Evolutionary conservation across 2,797 vertebrate genomes (phyloP).

Genomic region (Onychomys torridus): DNA sequence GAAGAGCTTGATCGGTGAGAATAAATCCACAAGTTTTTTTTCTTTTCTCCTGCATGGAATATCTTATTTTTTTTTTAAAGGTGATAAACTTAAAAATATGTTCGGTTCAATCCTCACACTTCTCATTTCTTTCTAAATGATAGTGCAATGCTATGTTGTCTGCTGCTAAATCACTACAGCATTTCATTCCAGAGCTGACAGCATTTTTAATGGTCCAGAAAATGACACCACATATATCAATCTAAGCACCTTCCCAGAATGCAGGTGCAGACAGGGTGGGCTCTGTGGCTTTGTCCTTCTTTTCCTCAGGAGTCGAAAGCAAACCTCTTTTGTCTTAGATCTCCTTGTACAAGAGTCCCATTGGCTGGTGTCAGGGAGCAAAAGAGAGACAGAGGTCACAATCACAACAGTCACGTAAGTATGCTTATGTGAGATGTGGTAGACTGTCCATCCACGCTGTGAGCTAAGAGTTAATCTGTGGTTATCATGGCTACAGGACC

Average conservation of each 20-base stretch:
- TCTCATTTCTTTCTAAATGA: conserved; percentile 81
- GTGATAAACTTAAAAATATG: conserved; percentile 83
- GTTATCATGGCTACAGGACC: neutral
- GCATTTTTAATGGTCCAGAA: conserved; percentile 79
- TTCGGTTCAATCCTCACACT: conserved; percentile 74
- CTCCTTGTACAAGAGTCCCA: neutral
- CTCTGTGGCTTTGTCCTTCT: neutral
- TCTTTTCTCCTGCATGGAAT: conserved; percentile 72
- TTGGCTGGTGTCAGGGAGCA: neutral
- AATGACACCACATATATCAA: conserved; percentile 78
- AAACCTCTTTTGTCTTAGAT: neutral
- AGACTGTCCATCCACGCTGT: neutral
- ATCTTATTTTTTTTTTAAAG: conserved; percentile 77
- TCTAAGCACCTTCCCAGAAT: conserved; percentile 54
- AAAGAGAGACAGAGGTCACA: conserved; percentile 4
- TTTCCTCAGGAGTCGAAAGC: neutral
- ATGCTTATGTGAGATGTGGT: neutral
- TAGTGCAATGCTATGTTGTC: conserved; percentile 67
- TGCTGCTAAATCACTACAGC: conserved; percentile 77
- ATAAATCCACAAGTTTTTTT: conserved; percentile 78
- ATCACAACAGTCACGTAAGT: neutral
- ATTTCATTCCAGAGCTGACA: conserved; percentile 77
- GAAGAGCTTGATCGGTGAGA: conserved; percentile 72
- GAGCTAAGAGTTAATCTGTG: neutral
- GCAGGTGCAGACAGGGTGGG: conserved; percentile 42